Evolutionary conservation across 2,797 vertebrate genomes (phyloP).

Genomic region (Acanthornis magna): DNA sequence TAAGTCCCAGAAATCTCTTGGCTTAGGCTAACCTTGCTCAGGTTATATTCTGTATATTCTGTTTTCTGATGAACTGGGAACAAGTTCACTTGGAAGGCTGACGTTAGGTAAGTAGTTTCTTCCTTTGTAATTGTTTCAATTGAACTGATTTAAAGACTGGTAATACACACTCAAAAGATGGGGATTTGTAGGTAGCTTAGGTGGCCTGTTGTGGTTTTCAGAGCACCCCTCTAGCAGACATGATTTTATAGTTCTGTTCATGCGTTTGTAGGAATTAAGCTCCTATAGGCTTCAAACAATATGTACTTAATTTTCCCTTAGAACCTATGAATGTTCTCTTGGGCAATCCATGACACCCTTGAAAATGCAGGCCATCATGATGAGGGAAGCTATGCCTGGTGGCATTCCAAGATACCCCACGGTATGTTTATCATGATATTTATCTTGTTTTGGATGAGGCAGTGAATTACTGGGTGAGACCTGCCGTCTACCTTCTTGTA

Average conservation of each 20-base stretch:
- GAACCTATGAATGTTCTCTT: background rate
- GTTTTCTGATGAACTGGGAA: background rate
- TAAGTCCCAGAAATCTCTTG: background rate
- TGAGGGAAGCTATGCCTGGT: rapidly evolving
- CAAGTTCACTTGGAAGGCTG: background rate
- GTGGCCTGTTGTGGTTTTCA: background rate
- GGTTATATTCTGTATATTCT: background rate
- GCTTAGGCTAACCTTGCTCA: background rate
- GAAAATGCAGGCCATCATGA: background rate
- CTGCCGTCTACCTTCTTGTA: rapidly evolving
- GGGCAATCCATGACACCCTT: background rate
- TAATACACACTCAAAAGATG: background rate
- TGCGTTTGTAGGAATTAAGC: background rate
- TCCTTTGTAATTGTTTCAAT: background rate
- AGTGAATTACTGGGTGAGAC: background rate
- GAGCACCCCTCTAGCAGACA: background rate
- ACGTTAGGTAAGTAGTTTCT: background rate
- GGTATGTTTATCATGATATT: background rate
- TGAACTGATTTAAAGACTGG: background rate
- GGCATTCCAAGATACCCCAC: background rate
- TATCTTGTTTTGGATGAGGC: background rate
- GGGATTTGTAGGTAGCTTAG: background rate
- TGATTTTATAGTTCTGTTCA: background rate
- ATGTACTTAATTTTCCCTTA: background rate
- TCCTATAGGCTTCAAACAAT: background rate